A percentile compares a stretch with the other conserved stretches of the same genome.
phyloP scores from a whole-genome alignment of 2,888 invertebrate species.

The Drosophila austrosaltans region DNA sequence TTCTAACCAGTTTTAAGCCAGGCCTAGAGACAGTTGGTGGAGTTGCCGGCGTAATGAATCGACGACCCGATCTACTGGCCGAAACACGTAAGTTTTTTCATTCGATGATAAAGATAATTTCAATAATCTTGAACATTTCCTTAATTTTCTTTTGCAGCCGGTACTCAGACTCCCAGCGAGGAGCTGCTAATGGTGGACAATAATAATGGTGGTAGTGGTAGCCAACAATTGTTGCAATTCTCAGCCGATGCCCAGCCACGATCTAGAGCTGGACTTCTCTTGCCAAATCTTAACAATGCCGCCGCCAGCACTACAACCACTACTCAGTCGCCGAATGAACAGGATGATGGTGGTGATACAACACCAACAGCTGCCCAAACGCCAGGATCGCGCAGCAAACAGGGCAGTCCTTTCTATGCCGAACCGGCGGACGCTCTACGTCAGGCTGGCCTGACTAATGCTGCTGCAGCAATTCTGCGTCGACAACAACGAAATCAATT shows the following conservation, averaged over 20 bases:
- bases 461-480: constrained; percentile 80
- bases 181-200: constrained; percentile 81
- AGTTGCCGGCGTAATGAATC: constrained; percentile 60
- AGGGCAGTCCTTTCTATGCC: constrained; percentile 94
- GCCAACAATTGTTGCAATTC: constrained; percentile 77
- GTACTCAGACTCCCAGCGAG: constrained; percentile 85
- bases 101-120: too few species aligned
- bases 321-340: constrained; percentile 74
- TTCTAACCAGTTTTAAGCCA: constrained; percentile 83
- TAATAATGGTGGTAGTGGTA: constrained; percentile 8
- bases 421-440: constrained; percentile 94
- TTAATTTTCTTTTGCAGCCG: constrained; percentile 80
- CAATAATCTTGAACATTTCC: not conserved
- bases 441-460: constrained; percentile 79
- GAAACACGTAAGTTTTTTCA: constrained; percentile 84
- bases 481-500: constrained; percentile 81
- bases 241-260: constrained; percentile 78
- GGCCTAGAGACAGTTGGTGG: constrained; percentile 59
- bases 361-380: constrained; percentile 81
- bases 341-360: constrained; percentile 75
- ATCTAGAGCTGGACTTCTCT: constrained; percentile 78
- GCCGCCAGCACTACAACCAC: constrained; percentile 51
- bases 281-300: constrained; percentile 60
- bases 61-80: constrained; percentile 86
- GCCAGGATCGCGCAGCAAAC: constrained; percentile 84